Base-by-base conservation (phyloP, 2,888 invertebrate species). In the Pasiphila rectangulata region DNA sequence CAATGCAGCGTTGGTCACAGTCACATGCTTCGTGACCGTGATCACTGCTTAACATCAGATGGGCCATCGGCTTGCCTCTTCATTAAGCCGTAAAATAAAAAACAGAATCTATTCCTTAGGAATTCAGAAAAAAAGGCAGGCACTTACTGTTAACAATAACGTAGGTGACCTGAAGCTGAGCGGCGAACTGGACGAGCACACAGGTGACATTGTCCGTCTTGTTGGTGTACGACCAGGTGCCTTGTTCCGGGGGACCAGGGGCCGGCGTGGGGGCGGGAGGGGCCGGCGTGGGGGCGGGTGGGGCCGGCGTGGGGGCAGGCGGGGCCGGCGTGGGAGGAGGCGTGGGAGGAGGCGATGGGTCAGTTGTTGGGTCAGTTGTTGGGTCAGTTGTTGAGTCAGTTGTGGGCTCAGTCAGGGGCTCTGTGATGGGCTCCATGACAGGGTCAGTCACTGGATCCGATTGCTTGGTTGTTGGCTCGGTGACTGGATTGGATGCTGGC, bases 121-220 rank as follows among this genome's bases (percentile, higher is more conserved):
- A 7, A 16, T n/a, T 16, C 1, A 20, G 10, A 32, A 15, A 4
- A 27, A 44, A n/a, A 0, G 9, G 2, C n/a, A 16, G 9, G 5
- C 13, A 81, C 83, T 83, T 51, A 83, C 83, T 64, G 37, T 69
- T 71, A 13, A 71, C 50, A 16, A 65, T 79, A 15, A 71, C 61
- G 64, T 91, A 91, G 0, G 85, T 83, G 39, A 95, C 79, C 61
- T 92, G 92, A 44, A 95, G 75, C 66, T 92, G 91, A 3, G 92
- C 89, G 0, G 94, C 92, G 85, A 94, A 92, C 74, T 92, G 84
- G 4, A 92, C 74, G 36, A 93, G 67, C 16, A 95, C 90, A 64
- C 95, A 95, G 3, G 91, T 91, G 0, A 83, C 68, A 62, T 92
- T 91, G 19, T 21, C 57, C 19, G 54, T 64, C 6, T 54, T 41